Evolutionary conservation across 2,113 vertebrate species (phyloP).

Genomic region (Heteronetta atricapilla): DNA sequence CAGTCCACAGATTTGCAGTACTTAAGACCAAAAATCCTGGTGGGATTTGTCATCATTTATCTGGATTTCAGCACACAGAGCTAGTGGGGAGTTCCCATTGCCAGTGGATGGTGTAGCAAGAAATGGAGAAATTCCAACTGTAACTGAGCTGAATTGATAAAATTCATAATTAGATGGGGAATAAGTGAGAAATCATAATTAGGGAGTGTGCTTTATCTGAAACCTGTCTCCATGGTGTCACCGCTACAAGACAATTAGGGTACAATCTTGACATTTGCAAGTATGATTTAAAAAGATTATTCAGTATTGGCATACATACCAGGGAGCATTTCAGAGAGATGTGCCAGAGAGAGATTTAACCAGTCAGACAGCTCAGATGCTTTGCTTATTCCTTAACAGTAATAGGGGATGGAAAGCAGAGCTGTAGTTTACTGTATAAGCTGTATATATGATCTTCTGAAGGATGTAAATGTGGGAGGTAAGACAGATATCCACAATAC

Average conservation of each 20-base stretch:
- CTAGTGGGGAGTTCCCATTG: neutral
- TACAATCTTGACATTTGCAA: neutral
- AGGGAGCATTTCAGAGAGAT: neutral
- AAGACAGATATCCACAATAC: neutral
- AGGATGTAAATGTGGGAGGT: neutral
- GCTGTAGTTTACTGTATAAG: neutral
- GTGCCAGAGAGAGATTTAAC: neutral
- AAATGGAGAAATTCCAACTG: neutral
- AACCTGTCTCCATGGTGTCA: neutral
- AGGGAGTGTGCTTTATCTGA: neutral
- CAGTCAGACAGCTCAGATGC: neutral
- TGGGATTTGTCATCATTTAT: neutral
- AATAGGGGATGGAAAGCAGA: neutral
- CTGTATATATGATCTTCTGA: neutral
- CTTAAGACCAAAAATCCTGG: neutral
- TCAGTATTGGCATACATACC: neutral
- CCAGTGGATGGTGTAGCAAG: neutral
- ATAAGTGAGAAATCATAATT: neutral
- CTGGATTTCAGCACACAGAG: neutral
- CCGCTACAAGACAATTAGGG: neutral
- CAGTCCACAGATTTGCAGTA: neutral
- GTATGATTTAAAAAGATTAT: slow-evolving; percentile 16
- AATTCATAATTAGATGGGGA: neutral
- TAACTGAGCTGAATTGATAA: neutral
- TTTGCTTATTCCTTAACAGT: neutral